These are phyloP conservation scores for Rhagoletis zephyria DNA, from an alignment of 1,140 invertebrate genomes.

Conservation along the genomic window DNA sequence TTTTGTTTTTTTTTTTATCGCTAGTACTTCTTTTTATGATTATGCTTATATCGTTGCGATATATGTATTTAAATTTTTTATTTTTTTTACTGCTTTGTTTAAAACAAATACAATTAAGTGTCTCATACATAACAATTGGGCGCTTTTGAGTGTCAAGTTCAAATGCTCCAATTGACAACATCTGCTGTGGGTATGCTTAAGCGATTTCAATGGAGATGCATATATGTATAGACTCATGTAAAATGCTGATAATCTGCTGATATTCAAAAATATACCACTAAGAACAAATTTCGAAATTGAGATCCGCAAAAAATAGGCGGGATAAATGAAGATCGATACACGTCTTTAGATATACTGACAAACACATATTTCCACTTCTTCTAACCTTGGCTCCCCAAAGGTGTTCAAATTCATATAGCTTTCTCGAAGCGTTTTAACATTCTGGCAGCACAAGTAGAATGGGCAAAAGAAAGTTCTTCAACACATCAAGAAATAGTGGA, in stretches of 20 bases:
- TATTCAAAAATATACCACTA: background rate
- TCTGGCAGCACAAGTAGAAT: background rate
- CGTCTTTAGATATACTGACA: too few species aligned
- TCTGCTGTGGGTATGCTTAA: background rate
- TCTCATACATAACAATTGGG: slow-evolving; percentile 34
- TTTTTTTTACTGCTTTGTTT: background rate
- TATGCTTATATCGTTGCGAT: background rate
- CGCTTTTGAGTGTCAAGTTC: slow-evolving; percentile 48
- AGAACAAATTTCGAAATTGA: background rate
- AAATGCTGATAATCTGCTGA: background rate
- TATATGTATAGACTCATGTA: background rate
- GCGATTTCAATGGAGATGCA: background rate
- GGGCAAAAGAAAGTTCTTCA: too few species aligned
- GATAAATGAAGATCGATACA: too few species aligned
- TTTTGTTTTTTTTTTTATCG: background rate
- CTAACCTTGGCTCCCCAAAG: too few species aligned
- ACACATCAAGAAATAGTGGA: too few species aligned
- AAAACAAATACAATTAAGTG: slow-evolving; percentile 14
- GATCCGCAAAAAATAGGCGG: too few species aligned
- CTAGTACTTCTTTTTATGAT: slow-evolving; percentile 10
- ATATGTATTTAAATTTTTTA: background rate
- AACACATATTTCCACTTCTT: too few species aligned
- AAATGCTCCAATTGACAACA: slow-evolving; percentile 24
- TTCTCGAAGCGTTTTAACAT: too few species aligned
- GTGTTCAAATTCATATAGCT: too few species aligned